Conservation (phyloP, 2,797 vertebrate genomes). For the Champsocephalus gunnari region DNA sequence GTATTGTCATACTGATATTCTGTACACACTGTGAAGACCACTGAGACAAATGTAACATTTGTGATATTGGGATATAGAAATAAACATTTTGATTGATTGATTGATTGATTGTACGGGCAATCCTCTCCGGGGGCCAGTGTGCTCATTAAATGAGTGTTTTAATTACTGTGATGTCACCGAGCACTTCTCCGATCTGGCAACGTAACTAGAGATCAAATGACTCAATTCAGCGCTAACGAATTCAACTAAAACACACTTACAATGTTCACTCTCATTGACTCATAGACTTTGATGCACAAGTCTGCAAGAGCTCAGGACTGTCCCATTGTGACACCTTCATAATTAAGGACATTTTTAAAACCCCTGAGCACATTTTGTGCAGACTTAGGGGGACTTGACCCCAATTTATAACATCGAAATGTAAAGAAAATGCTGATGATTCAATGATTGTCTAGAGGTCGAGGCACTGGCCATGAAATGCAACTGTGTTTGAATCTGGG, state of each 20-base stretch:
- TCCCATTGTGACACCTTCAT: neutral
- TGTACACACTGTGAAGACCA: too few species aligned
- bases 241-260: slow-evolving; percentile 28
- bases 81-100: too few species aligned
- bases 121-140: slow-evolving; percentile 34
- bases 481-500: neutral
- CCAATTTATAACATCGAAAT: neutral
- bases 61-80: too few species aligned
- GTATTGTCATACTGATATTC: too few species aligned
- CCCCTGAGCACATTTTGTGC: neutral
- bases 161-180: slow-evolving; percentile 75
- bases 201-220: slow-evolving; percentile 60
- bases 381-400: neutral
- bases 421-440: neutral
- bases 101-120: too few species aligned
- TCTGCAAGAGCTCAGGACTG: neutral
- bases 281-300: neutral
- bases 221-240: slow-evolving; percentile 27
- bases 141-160: slow-evolving; percentile 65
- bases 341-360: too few species aligned
- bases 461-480: neutral
- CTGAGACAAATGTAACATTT: too few species aligned
- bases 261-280: neutral
- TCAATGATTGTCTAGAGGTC: neutral
- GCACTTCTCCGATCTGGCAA: slow-evolving; percentile 37